Conservation (phyloP, 2,797 vertebrate species). For the Coregonus ussuriensis region DNA sequence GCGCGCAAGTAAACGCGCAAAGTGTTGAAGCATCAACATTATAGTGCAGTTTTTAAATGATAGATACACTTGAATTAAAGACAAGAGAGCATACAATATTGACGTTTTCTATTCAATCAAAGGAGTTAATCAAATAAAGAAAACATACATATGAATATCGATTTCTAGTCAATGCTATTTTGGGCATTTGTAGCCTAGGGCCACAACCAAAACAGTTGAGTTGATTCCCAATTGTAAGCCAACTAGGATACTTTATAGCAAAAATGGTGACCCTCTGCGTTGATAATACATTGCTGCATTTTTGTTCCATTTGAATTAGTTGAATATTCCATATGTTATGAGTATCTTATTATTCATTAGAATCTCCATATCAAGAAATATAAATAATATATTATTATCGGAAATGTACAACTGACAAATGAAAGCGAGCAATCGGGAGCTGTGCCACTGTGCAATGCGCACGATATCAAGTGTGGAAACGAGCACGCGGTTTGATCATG, state of each 20-base stretch:
- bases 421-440: background rate
- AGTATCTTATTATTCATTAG: background rate
- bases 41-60: background rate
- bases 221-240: background rate
- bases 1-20: too few relatives aligned
- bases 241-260: background rate
- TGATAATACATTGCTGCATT: background rate
- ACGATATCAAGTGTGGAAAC: background rate
- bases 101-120: background rate
- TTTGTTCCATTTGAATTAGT: background rate
- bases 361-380: background rate
- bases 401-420: background rate
- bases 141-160: background rate
- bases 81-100: background rate
- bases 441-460: background rate
- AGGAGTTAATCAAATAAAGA: background rate
- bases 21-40: background rate
- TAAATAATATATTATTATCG: background rate
- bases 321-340: background rate
- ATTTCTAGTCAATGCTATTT: background rate
- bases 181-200: too few relatives aligned
- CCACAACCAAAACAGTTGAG: background rate
- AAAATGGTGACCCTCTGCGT: background rate
- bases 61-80: background rate
- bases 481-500: background rate